Base-by-base conservation (phyloP, 2,797 vertebrate genomes). In the Aselliscus stoliczkanus region DNA sequence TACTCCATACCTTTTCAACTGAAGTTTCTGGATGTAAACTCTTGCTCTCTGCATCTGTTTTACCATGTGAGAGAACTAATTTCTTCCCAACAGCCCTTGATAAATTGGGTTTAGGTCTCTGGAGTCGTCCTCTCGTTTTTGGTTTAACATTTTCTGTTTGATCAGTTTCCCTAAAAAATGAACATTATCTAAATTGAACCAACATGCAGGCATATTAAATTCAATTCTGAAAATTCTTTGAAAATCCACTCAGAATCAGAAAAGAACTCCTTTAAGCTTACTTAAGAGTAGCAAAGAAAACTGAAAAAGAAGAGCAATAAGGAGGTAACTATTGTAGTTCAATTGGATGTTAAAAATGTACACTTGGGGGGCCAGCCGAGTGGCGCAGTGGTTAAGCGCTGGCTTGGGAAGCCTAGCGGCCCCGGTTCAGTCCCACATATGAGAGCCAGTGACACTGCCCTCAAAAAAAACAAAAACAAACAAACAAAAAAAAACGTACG, bases 51-150 rank as follows among this genome's bases (percentile, higher is more conserved):
- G 7, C 60, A 58, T 86, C 92, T 83, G 70, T 69, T 97, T 94
- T 94, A 31, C 90, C 92, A 95, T 95, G 94, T 44, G 67, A 60
- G 96, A 65, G 52, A 93, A 65, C 58, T 70, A 96, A 96, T 52
- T 62, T 98, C 96, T 96, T 98, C 95, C 84, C 97, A 95, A 92
- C 62, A 34, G 94, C 93, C 92, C 94, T 96, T 58, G 93, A 52
- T 65, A 98, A 94, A 93, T 97, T 98, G 0, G 98, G 98, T 94
- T 98, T 98, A 95, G 98, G 97, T 95, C 97, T 98, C 67, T 97
- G 97, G 15, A 98, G 88, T 34, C 69, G 11, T 50, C 90, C 82
- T 97, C 97, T 97, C 7, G 58, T 75, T 31, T 52, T 20, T 0
- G 79, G 90, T 56, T 97, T 97, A 90, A 96, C 18, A 94, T 62